Evolutionary conservation across 2,888 invertebrate species (phyloP).

Genomic region (Dorcus hopei): DNA sequence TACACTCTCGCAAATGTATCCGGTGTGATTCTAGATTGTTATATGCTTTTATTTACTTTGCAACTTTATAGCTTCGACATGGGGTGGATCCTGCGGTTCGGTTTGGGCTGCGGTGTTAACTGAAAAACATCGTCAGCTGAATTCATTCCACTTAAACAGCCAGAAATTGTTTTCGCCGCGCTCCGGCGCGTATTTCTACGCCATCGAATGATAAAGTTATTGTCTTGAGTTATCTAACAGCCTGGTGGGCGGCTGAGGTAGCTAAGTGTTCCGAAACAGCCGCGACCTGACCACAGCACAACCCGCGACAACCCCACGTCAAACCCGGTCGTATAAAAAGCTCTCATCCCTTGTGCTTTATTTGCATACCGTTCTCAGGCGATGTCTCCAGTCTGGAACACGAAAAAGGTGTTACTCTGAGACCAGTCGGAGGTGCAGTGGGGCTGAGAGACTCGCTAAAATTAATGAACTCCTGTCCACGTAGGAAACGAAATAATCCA

Average conservation of each 20-base stretch:
- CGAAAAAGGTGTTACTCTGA: slow-evolving; percentile 52
- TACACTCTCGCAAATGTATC: slow-evolving; percentile 36
- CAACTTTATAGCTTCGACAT: slow-evolving; percentile 29
- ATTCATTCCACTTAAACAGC: slow-evolving; percentile 26
- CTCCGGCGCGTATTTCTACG: slow-evolving; percentile 9
- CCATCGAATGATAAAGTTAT: slow-evolving; percentile 29
- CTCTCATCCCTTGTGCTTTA: slow-evolving; percentile 41
- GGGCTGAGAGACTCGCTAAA: slow-evolving; percentile 29
- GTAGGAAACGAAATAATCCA: slow-evolving; percentile 48
- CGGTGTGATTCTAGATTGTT: slow-evolving; percentile 34
- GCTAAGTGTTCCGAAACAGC: slow-evolving; percentile 24
- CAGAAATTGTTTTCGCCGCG: slow-evolving; percentile 15
- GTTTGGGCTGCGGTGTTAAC: slow-evolving; percentile 15
- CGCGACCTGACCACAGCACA: slow-evolving; percentile 30
- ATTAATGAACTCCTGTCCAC: slow-evolving; percentile 51
- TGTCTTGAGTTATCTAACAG: slow-evolving; percentile 21
- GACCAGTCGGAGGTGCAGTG: slow-evolving; percentile 24
- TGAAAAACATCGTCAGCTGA: slow-evolving; percentile 29
- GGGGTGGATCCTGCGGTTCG: slow-evolving; percentile 9
- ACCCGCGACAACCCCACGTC: slow-evolving; percentile 16
- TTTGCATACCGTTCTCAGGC: slow-evolving; percentile 44
- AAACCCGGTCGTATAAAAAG: slow-evolving; percentile 21
- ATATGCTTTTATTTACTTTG: slow-evolving; percentile 38
- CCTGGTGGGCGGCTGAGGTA: slow-evolving; percentile 30
- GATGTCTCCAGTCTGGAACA: slow-evolving; percentile 47